phyloP scores from a whole-genome alignment of 2,888 invertebrate genomes.

The Netelia inedita region DNA sequence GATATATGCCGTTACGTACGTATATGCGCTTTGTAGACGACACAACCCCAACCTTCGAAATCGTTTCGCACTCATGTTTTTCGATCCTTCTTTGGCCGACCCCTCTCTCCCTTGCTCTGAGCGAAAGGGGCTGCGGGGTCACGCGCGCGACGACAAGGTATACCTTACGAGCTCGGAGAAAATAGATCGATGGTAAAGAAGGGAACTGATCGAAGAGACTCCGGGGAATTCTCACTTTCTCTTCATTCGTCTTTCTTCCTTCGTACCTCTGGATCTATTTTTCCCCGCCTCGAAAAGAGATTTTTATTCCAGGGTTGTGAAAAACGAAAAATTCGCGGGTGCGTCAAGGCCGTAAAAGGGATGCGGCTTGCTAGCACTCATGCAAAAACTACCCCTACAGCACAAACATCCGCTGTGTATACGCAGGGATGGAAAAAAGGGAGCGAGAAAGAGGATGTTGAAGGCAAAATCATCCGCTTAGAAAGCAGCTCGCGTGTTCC shows the following conservation, averaged over 20 bases:
- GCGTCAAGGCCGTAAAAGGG: background rate
- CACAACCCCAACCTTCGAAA: background rate
- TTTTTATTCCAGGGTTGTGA: background rate
- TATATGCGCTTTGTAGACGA: background rate
- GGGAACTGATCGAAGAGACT: conserved; percentile 39
- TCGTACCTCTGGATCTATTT: background rate
- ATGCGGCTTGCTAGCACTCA: background rate
- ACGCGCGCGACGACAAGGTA: background rate
- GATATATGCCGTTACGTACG: background rate
- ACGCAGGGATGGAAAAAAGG: background rate
- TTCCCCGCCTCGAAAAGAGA: background rate
- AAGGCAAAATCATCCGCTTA: background rate
- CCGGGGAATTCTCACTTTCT: conserved; percentile 14
- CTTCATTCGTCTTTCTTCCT: conserved; percentile 1
- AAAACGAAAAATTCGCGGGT: background rate
- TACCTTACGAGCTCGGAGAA: background rate
- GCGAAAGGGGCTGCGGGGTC: background rate
- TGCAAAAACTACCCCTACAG: too few relatives aligned
- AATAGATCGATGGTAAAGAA: conserved; percentile 1
- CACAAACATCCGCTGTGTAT: background rate
- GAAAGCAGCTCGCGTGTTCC: background rate
- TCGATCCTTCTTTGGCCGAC: background rate
- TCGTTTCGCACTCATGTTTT: background rate
- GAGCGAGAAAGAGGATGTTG: background rate
- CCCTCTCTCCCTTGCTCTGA: background rate